Base-by-base conservation (phyloP, 2,797 vertebrate species). In the Uromys caudimaculatus region DNA sequence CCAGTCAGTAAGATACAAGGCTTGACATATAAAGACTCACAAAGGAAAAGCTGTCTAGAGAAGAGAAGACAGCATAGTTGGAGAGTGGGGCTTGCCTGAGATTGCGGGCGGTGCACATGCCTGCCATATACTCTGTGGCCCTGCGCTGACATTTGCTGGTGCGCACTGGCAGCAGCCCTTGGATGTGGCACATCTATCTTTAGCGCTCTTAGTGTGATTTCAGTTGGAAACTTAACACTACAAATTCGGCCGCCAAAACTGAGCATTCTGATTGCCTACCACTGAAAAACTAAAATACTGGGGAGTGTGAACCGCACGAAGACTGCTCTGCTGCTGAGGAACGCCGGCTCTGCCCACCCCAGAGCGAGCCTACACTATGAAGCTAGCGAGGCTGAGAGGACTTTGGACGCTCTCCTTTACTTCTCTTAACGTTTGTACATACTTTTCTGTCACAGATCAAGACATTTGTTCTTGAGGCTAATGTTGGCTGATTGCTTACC, bases 191-290 rank as follows among this genome's bases (percentile, higher is more conserved):
- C 64, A 6, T 91, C 92, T 97, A 94, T 95, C 92, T 97, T 94
- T 96, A 96, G 82, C 96, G 94, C 90, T 90, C 71, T 89, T 67
- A 62, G 78, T 73, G 88, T 94, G 89, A 58, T 96, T 91, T 90
- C 69, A 52, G 32, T 84, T 93, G 94, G 90, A 89, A 97, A 91
- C 85, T 78, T 73, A 60, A 44, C 17, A 52, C 92, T 73, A 78
- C 2, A 64, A 79, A 96, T 87, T 92, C 92, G 69, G 6, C 79
- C 75, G 10, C 89, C 95, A 84, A 94, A 94, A 94, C 85, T 87
- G 93, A 96, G 95, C 82, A 52, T 95, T 97, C 82, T 88, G 47
- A 54, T 81, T 94, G 62, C 87, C 78, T 89, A 54, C 89, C 76
- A 87, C 24, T 76, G 79, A 87, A 76, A 97, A 92, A 44, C 89